Evolutionary conservation across 2,888 invertebrate genomes (phyloP), one percentile per base, ranked within the genome.

Genomic region (Heliconius hortense): DNA sequence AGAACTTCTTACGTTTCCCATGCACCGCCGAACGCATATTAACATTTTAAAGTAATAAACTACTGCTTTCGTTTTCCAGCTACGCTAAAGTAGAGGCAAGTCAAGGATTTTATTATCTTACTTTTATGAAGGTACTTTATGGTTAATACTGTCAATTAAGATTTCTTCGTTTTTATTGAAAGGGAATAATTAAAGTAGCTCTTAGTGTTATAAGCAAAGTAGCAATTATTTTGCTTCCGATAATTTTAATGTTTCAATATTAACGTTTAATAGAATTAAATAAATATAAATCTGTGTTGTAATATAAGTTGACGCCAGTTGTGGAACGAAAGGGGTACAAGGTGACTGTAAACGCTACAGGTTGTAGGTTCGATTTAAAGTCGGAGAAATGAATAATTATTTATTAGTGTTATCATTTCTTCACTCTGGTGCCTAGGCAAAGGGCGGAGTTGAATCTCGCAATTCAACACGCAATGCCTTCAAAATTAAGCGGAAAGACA

Each of bases 51-150:
- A 73, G 64, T 71, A 75, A 78, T 79, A 78, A 78, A 80, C 76
- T 78, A 72, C 79, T 77, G 77, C 74, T 79, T 79, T 79, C 69
- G 78, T 80, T 74, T 69, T 73, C 72, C 68, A 69, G 74, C 76
- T 72, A 75, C 73, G 77, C 76, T 67, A 74, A 79, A 77, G 77
- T 77, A 77, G 72, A 77, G 64, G 73, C 76, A 67, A 75, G 63
- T 76, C 73, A 71, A 76, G 79, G 77, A 77, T 76, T 79, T 78
- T 79, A 78, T 79, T 76, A 74, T 77, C 76, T 77, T 77, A 76
- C 78, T 76, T 79, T 81, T 80, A 77, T 78, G 74, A 78, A 74
- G 60, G 74, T 75, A 76, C 72, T 80, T 81, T 80, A 79, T 77
- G 75, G 76, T 76, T 77, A 76, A 75, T 78, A 75, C 74, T 72